Percentiles rank a stretch among this genome's conserved stretches.
Evolutionary conservation across 2,888 invertebrate genomes (phyloP).

Genomic region (Torymus auratus): DNA sequence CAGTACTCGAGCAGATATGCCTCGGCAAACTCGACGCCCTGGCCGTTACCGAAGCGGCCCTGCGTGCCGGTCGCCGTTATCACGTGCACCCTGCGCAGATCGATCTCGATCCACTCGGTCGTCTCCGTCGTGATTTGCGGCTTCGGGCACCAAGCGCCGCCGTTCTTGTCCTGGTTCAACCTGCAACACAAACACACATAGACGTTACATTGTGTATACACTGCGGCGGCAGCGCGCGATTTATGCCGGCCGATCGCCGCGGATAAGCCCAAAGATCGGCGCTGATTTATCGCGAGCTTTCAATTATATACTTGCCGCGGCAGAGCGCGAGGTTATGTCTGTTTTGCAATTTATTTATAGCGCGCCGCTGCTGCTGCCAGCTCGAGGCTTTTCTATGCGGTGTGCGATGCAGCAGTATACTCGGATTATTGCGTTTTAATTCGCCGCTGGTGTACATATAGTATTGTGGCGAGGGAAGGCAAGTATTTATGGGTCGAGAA

Average conservation of each 20-base stretch:
- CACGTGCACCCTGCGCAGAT: conserved; percentile 87
- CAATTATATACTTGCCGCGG: conserved; percentile 1
- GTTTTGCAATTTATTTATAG: conserved; percentile 12
- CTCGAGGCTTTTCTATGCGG: not conserved
- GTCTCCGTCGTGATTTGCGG: conserved; percentile 87
- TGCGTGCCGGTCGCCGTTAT: conserved; percentile 90
- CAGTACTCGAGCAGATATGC: conserved; percentile 90
- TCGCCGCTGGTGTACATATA: not conserved
- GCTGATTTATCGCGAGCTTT: conserved; percentile 15
- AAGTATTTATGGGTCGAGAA: not conserved
- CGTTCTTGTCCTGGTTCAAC: conserved; percentile 87
- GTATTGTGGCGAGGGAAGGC: not conserved
- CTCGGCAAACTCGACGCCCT: conserved; percentile 92
- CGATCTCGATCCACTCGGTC: conserved; percentile 88
- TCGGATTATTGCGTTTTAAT: not conserved
- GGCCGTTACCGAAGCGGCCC: conserved; percentile 94
- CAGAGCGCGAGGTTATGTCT: not conserved
- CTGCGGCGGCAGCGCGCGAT: conserved; percentile 13
- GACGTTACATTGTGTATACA: not conserved
- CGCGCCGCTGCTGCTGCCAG: too few relatives aligned
- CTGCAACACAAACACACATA: conserved; percentile 78
- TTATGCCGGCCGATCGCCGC: conserved; percentile 21
- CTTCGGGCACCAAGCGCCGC: conserved; percentile 96
- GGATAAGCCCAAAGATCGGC: conserved; percentile 13
- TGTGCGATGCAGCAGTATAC: too few relatives aligned